Evolutionary conservation across 2,113 vertebrate species (phyloP), one percentile per base, ranked within the genome.

Genomic region (Melanostigma gelatinosum): DNA sequence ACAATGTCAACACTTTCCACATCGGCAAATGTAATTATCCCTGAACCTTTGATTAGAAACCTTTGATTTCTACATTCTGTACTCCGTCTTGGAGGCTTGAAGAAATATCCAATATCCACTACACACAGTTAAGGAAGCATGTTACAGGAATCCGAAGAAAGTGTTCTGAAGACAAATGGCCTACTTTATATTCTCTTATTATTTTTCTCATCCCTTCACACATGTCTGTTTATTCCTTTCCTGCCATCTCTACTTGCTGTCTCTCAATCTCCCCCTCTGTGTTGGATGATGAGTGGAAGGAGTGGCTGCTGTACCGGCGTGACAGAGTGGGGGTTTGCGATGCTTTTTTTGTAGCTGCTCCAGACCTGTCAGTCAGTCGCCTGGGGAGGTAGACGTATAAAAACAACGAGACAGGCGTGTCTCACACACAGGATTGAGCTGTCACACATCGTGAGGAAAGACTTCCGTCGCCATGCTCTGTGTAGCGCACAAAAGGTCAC

Each of bases 351-450:
- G 57, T 65, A 44, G 63, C 81, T 84, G 46, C 73, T 85, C 64
- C 32, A 32, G 66, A 84, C 74, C 90, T 92, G 92, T 92, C 91
- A 92, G 24, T 11, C 16, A 1, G 40, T 75, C 29, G 90, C 71
- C 73, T 42, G 52, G 65, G 61, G 91, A 88, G 77, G 81, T 52
- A 77, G 61, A 77, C 24, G 0, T 60, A 85, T 77, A 75, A 87
- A 80, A 85, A 85, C 83, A 82, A 85, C 27, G 63, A 85, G 85
- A 87, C 72, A 55, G 75, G 78, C 83, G 87, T 69, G 80, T 87
- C 24, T 87, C 24, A 24, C 92, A 85, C 72, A 58, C 44, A 82
- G 87, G 80, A 92, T 90, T 88, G 83, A 92, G 84, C 85, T 90
- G 92, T 93, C 92, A 87, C 63, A 81, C 84, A 46, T 50, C n/a